These are phyloP conservation scores for Erebia palarica DNA, from an alignment of 2,888 invertebrate species.

Conservation along the genomic window DNA sequence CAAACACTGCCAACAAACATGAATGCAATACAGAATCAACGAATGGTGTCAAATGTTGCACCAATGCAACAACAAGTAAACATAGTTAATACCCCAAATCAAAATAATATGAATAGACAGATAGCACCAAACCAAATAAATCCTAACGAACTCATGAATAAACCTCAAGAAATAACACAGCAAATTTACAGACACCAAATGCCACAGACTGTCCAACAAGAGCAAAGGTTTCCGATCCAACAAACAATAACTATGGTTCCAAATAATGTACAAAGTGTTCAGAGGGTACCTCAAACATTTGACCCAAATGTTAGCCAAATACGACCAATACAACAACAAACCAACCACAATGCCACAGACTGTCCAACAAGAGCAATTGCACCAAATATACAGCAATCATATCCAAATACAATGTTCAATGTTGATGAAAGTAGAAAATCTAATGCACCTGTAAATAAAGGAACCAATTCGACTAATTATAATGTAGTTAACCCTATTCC, in stretches of 20 bases:
- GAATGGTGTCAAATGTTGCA: conserved; percentile 38
- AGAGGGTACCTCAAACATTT: conserved; percentile 30
- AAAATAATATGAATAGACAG: conserved; percentile 34
- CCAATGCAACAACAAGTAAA: conserved; percentile 39
- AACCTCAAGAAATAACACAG: conserved; percentile 31
- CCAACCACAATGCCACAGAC: too few species aligned
- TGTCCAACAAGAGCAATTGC: too few species aligned
- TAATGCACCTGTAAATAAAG: conserved; percentile 23
- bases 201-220: conserved; percentile 32
- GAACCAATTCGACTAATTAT: conserved; percentile 17
- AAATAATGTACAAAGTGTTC: conserved; percentile 44
- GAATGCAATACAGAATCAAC: conserved; percentile 38
- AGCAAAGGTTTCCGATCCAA: conserved; percentile 40
- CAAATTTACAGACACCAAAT: conserved; percentile 33
- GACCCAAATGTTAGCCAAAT: conserved; percentile 38
- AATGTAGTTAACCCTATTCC: conserved; percentile 25
- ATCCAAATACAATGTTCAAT: conserved; percentile 31
- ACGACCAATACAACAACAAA: conserved; percentile 36
- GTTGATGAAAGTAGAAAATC: conserved; percentile 30
- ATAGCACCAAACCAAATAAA: conserved; percentile 35
- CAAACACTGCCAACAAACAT: conserved; percentile 37
- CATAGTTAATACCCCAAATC: conserved; percentile 37
- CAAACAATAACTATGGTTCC: conserved; percentile 52
- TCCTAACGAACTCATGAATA: conserved; percentile 39
- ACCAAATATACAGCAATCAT: conserved; percentile 30